phyloP scores from a whole-genome alignment of 1,140 invertebrate species.

The Drosophila triauraria region DNA sequence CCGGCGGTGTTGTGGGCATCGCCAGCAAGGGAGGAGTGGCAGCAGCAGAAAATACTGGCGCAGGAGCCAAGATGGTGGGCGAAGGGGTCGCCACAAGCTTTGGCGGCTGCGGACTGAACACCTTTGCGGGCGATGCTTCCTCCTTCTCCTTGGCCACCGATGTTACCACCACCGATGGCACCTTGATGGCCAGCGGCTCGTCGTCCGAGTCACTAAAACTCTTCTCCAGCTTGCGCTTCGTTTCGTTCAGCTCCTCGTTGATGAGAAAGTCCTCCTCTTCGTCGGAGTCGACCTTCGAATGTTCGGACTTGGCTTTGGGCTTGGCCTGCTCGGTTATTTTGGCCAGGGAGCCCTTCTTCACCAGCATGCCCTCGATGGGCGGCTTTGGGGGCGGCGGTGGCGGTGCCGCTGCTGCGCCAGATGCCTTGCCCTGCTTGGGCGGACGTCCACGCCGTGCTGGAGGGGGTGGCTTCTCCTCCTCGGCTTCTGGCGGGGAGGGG shows the following conservation, averaged over 20 bases:
- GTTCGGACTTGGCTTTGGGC: slow-evolving; percentile 70
- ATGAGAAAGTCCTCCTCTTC: slow-evolving; percentile 83
- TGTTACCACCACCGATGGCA: slow-evolving; percentile 66
- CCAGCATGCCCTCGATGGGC: slow-evolving; percentile 79
- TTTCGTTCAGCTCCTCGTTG: slow-evolving; percentile 81
- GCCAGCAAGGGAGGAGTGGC: slow-evolving; percentile 1
- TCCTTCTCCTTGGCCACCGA: slow-evolving; percentile 37
- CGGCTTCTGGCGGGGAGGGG: slow-evolving; percentile 21
- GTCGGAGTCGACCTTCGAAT: slow-evolving; percentile 73
- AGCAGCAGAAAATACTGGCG: slow-evolving; percentile 7
- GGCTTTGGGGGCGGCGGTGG: slow-evolving; percentile 43
- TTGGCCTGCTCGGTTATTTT: slow-evolving; percentile 61
- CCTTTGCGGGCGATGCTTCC: slow-evolving; percentile 15
- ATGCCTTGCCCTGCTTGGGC: slow-evolving; percentile 59
- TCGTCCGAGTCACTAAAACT: slow-evolving; percentile 88
- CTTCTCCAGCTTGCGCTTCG: slow-evolving; percentile 84
- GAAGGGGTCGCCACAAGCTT: slow-evolving; percentile 13
- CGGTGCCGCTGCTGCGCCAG: slow-evolving; percentile 4
- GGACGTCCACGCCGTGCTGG: slow-evolving; percentile 67
- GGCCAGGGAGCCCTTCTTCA: slow-evolving; percentile 75
- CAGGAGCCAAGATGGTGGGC: slow-evolving; percentile 4
- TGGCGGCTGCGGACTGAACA: slow-evolving; percentile 14
- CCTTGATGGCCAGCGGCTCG: slow-evolving; percentile 86
- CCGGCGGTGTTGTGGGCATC: slow-evolving; percentile 3
- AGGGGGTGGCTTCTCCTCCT: slow-evolving; percentile 43